Conservation (phyloP, 64 coral and sea anemone genomes). For the Montipora efflorescens region DNA sequence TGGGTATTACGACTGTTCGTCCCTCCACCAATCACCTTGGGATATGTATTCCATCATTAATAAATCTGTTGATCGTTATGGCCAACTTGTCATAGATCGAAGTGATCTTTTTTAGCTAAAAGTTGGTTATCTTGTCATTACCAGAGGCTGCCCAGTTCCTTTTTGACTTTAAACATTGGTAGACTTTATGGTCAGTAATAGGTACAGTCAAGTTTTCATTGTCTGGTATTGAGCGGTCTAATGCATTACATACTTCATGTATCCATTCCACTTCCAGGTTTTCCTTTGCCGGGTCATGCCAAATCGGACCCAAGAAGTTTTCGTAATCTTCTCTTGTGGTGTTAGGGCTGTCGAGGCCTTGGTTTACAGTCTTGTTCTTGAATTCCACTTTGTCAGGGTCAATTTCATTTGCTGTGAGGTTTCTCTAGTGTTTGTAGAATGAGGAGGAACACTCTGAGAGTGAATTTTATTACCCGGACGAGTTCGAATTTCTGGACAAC, state of each 20-base stretch:
- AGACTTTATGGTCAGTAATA: slow-evolving; percentile 16
- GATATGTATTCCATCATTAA: slow-evolving; percentile 25
- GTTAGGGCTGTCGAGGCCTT: background rate
- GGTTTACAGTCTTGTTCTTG: too few species aligned
- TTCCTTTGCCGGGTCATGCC: slow-evolving; percentile 10
- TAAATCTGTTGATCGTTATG: slow-evolving; percentile 7
- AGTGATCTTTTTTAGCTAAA: slow-evolving; percentile 15
- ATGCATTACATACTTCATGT: background rate
- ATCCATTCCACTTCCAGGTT: slow-evolving; percentile 14
- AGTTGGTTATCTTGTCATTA: slow-evolving; percentile 34
- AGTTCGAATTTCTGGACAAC: too few species aligned
- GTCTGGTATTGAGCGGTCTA: slow-evolving; percentile 7
- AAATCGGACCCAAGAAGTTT: background rate
- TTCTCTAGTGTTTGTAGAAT: too few species aligned
- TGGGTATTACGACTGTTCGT: slow-evolving; percentile 15
- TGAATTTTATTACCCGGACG: too few species aligned
- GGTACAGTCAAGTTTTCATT: slow-evolving; percentile 16
- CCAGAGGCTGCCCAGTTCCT: slow-evolving; percentile 30
- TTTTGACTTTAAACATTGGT: slow-evolving; percentile 19
- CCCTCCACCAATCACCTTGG: slow-evolving; percentile 16
- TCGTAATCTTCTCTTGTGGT: background rate
- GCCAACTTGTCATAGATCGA: slow-evolving; percentile 6
- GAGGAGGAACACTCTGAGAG: too few species aligned
- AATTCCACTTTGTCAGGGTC: too few species aligned
- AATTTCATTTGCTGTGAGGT: too few species aligned